Base-by-base conservation (phyloP, 2,113 vertebrate species). In the Siniperca chuatsi region DNA sequence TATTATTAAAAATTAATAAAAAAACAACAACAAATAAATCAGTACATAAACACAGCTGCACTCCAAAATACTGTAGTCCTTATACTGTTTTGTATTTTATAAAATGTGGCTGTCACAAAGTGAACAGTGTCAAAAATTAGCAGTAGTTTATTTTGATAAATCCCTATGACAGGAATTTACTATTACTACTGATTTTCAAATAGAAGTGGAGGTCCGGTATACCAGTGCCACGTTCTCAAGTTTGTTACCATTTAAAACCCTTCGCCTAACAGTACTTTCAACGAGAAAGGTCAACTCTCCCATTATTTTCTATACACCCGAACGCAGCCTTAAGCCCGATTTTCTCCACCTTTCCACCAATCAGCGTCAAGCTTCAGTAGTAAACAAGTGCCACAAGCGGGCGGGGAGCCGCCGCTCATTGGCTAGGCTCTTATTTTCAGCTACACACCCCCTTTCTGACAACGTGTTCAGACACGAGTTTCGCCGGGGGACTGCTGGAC, bases 381-480 rank as follows among this genome's bases (percentile, higher is more conserved):
- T 96, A 95, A 96, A 96, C 95, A 96, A 94, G 91, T 50, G 66
- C 8, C 86, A 77, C 42, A 37, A 85, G 84, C 87, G 83, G 94
- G 93, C 71, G 89, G 81, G 61, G 25, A 15, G 37, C 13, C 29
- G 12, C 23, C 55, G 67, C 89, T 81, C 62, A 96, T 96, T 96
- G 95, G 96, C 89, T 69, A 58, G 15, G 37, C 62, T 10, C 67
- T 37, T 61, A 3, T 55, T 76, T 37, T 65, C 68, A 58, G 66
- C 58, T 2, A 89, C 87, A 94, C 95, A 95, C 95, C 95, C 91
- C 90, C 90, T 79, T 77, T 62, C 71, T 57, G 88, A 78, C 95
- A 95, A 96, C 95, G 95, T 96, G 95, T 96, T 92, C 88, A 55
- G 92, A 89, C 95, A 96, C 95, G 95, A 95, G 96, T 92, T 91